Base-by-base conservation (phyloP, 1,140 invertebrate genomes). In the Yoshiicerus persimilis region DNA sequence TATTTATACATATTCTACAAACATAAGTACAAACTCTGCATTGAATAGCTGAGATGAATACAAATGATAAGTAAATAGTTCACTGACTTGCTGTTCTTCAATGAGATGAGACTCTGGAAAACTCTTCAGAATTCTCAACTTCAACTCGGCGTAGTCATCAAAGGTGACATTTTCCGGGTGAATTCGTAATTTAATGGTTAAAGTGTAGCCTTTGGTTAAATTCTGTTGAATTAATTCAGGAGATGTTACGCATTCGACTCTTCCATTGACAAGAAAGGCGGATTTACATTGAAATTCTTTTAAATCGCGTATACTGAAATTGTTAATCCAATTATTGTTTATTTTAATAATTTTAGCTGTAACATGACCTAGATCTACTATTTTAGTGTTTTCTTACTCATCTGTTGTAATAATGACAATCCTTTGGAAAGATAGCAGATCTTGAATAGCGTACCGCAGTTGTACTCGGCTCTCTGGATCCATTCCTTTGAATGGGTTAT, bases 401-500 rank as follows among this genome's bases (percentile, higher is more conserved):
- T 16, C 20, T 5, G 75, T 87, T 6, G 80, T 41, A 11, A 84
- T 4, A 62, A 87, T 87, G 32, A 87, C 34, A 56, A 84, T 87
- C n/a, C 47, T 25, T 4, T 27, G 20, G 9, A 11, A 34, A 0
- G 16, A 5, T 56, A 25, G 10, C 0, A 87, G 32, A 10, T 85
- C 16, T 16, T 86, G 25, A 3, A 87, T 56, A 10, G 86, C 34
- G 1, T 16, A 30, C n/a, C 39, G 56, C 32, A 89, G 39, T 32
- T 87, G 86, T 13, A 23, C 1, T 64, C 56, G 75, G 1, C 86
- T 83, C 2, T 25, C 13, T 23, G 88, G 88, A 77, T 89, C 86
- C 1, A 89, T 30, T 25, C 62, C 64, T 83, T 75, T 36, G 5
- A 80, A 62, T 10, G 88, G 88, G 30, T 87, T 66, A 20, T 89